Conservation (phyloP, 2,888 invertebrate species). For the Callyntrura sp. region DNA sequence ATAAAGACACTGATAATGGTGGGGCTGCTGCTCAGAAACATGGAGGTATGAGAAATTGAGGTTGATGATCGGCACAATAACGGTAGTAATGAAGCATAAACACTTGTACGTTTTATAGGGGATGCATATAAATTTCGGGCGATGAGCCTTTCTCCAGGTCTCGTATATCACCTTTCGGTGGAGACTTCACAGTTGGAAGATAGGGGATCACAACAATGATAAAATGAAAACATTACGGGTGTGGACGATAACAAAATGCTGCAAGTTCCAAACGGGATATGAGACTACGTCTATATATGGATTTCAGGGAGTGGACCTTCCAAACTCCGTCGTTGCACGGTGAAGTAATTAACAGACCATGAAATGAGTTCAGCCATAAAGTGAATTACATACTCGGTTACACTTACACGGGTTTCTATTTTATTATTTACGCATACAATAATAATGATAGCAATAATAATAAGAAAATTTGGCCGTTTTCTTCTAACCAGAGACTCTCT, state of each 20-base stretch:
- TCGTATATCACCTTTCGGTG: neutral
- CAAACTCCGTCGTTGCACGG: constrained; percentile 40
- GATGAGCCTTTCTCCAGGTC: neutral
- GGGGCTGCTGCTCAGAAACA: neutral
- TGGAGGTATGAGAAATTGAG: neutral
- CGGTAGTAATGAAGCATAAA: constrained; percentile 38
- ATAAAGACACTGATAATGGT: constrained; percentile 41
- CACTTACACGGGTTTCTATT: constrained; percentile 18
- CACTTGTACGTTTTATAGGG: neutral
- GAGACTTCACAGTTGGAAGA: constrained; percentile 10
- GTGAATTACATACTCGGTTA: constrained; percentile 33
- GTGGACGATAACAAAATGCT: constrained; percentile 3
- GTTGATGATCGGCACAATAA: neutral
- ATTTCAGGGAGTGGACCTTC: neutral
- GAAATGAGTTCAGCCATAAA: constrained; percentile 69
- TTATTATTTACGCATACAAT: constrained; percentile 52
- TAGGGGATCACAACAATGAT: constrained; percentile 27
- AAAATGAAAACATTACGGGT: constrained; percentile 1
- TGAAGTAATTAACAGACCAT: constrained; percentile 71
- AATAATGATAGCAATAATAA: no score
- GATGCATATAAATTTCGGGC: neutral
- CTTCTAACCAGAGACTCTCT: neutral
- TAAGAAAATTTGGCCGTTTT: constrained; percentile 39
- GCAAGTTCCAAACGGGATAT: neutral
- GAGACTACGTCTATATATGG: neutral